Evolutionary conservation across 1,140 invertebrate species (phyloP), one percentile per base, ranked within the genome.

Genomic region (Bilobella aurantiaca): DNA sequence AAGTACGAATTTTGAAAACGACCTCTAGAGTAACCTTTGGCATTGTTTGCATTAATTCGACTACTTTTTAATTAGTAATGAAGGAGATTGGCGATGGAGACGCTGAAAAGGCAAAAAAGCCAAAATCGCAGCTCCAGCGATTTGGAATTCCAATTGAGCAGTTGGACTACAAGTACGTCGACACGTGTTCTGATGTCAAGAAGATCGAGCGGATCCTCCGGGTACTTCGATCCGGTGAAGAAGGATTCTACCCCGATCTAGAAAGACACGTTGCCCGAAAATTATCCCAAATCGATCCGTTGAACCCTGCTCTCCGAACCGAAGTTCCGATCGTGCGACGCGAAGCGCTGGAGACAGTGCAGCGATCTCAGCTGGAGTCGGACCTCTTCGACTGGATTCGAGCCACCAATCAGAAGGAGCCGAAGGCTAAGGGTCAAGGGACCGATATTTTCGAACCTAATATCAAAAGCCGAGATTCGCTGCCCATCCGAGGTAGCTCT

Each of bases 171-270:
- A 76, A 74, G 25, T 85, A 84, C 62, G 76, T 86, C 29, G 73
- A 79, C 8, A 75, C 75, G 25, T 85, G 84, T 61, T 74, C 65
- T 23, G 75, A 84, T 74, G 74, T 72, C 0, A 80, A 78, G 57
- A 81, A 82, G 75, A 71, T 86, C 61, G 84, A 86, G 73, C 81
- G 76, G 69, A 85, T 86, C 25, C 70, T 85, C 3, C 75, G 77
- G 53, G 80, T 86, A 37, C 74, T 86, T 21, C 77, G 80, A 37
- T 86, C 85, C 32, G 84, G 84, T n/a, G 82, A 87, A 75, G 86
- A 87, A 78, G 86, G 86, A 1, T 74, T 75, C 64, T 87, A 78
- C 76, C 85, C 85, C 5, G 80, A 85, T 63, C 75, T 87, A 32
- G 75, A 77, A 0, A 77, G 75, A 34, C 78, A 75, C 68, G 79